Percentiles rank a stretch among this genome's conserved stretches.
phyloP scores from a whole-genome alignment of 2,888 invertebrate species.

The Malthinus seriepunctatus region DNA sequence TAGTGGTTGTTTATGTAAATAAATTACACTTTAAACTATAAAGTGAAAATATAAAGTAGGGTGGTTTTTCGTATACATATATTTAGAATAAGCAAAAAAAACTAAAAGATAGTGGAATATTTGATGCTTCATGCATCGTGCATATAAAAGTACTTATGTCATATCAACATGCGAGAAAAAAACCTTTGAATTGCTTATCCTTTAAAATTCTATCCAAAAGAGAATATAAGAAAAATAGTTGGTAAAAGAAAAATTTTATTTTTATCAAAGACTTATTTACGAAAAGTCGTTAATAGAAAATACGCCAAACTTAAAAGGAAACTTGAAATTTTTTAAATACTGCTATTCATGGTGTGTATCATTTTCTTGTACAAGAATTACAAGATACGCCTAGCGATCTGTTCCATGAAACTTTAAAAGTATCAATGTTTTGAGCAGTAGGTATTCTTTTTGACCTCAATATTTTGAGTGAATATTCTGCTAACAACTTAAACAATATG shows the following conservation, averaged over 20 bases:
- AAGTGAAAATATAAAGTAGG: conserved; percentile 1
- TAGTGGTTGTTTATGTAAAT: not conserved
- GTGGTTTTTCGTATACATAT: conserved; percentile 15
- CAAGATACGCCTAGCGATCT: too few species aligned
- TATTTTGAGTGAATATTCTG: too few species aligned
- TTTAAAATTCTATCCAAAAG: conserved; percentile 14
- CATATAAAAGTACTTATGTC: conserved; percentile 22
- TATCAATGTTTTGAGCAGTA: too few species aligned
- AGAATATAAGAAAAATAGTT: conserved; percentile 16
- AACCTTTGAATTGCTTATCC: conserved; percentile 21
- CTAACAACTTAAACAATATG: too few species aligned
- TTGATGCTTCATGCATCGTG: conserved; percentile 21
- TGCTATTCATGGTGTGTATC: too few species aligned
- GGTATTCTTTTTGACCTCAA: too few species aligned
- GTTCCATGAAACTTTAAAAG: too few species aligned
- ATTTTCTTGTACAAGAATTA: too few species aligned
- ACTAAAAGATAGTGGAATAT: conserved; percentile 21
- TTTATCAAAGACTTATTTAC: too few species aligned
- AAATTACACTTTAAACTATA: conserved; percentile 1
- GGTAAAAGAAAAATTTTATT: not conserved
- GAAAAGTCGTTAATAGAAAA: too few species aligned
- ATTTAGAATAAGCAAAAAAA: conserved; percentile 9
- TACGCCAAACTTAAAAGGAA: too few species aligned
- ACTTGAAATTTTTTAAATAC: too few species aligned
- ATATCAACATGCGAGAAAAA: conserved; percentile 14